Evolutionary conservation across 2,113 vertebrate genomes (phyloP).

Genomic region (Noturus placidus): DNA sequence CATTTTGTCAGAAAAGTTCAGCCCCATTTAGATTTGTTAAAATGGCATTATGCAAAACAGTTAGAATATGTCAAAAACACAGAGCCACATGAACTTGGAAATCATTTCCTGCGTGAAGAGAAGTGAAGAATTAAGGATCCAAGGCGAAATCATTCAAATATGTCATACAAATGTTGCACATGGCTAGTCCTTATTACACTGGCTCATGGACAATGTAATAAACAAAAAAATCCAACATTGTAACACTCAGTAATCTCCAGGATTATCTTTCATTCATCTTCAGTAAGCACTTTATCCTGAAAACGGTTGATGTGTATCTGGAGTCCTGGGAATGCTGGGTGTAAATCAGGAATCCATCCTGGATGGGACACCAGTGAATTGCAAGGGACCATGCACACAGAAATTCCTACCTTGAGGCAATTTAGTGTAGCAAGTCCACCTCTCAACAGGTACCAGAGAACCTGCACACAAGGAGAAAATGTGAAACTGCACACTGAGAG

Average conservation of each 20-base stretch:
- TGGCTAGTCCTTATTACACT: not conserved
- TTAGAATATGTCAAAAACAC: constrained; percentile 30
- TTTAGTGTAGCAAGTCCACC: not conserved
- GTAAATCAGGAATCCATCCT: not conserved
- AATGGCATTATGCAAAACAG: constrained; percentile 46
- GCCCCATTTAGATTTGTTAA: constrained; percentile 41
- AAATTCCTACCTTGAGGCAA: not conserved
- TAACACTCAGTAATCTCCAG: not conserved
- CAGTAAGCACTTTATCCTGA: not conserved
- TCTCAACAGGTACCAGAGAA: not conserved
- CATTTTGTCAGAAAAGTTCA: constrained; percentile 48
- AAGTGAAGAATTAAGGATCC: constrained; percentile 18
- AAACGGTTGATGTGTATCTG: not conserved
- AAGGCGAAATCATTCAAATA: constrained; percentile 10
- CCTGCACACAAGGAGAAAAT: not conserved
- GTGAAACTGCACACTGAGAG: not conserved
- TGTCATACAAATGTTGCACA: not conserved
- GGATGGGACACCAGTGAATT: not conserved
- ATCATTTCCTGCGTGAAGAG: constrained; percentile 9
- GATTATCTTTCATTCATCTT: not conserved
- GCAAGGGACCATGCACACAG: not conserved
- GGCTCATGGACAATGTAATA: constrained; percentile 15
- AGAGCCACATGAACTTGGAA: constrained; percentile 27
- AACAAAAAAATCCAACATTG: not conserved
- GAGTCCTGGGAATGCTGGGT: not conserved